Evolutionary conservation across 2,797 vertebrate genomes (phyloP).

Genomic region (Nannoperca australis): DNA sequence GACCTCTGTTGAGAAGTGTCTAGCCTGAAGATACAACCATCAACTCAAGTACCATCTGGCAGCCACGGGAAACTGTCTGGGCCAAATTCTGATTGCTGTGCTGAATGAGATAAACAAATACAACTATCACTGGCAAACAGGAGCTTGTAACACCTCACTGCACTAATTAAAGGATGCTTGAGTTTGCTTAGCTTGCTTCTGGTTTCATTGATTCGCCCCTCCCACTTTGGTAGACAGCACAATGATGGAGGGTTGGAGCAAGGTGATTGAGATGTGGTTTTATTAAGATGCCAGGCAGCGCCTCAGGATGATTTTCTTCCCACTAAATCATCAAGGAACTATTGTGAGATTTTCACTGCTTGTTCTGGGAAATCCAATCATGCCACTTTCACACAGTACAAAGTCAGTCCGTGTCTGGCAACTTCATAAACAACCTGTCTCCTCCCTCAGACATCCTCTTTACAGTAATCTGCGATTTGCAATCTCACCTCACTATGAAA

Average conservation of each 20-base stretch:
- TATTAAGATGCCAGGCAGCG: slow-evolving; percentile 66
- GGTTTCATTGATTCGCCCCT: slow-evolving; percentile 10
- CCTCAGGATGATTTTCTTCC: slow-evolving; percentile 63
- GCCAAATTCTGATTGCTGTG: slow-evolving; percentile 58
- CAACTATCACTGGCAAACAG: slow-evolving; percentile 59
- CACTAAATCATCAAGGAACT: slow-evolving; percentile 66
- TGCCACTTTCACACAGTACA: slow-evolving; percentile 69
- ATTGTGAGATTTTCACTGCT: slow-evolving; percentile 71
- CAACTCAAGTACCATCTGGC: slow-evolving; percentile 80
- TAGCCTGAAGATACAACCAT: slow-evolving; percentile 85
- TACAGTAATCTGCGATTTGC: slow-evolving; percentile 31
- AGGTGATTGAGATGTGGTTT: slow-evolving; percentile 77
- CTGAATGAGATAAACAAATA: slow-evolving; percentile 75
- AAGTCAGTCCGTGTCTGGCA: slow-evolving; percentile 52
- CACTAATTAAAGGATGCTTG: slow-evolving; percentile 53
- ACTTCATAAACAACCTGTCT: slow-evolving; percentile 57
- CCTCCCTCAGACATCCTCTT: slow-evolving; percentile 42
- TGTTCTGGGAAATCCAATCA: slow-evolving; percentile 73
- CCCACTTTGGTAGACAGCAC: slow-evolving; percentile 18
- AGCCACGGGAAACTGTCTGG: slow-evolving; percentile 72
- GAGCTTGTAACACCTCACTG: slow-evolving; percentile 55
- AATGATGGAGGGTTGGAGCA: slow-evolving; percentile 33
- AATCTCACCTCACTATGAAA: slow-evolving; percentile 56
- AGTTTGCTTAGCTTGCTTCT: slow-evolving; percentile 15
- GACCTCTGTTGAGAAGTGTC: slow-evolving; percentile 81